Conservation (phyloP, 2,113 vertebrate genomes). For the Alaudala cheleensis region DNA sequence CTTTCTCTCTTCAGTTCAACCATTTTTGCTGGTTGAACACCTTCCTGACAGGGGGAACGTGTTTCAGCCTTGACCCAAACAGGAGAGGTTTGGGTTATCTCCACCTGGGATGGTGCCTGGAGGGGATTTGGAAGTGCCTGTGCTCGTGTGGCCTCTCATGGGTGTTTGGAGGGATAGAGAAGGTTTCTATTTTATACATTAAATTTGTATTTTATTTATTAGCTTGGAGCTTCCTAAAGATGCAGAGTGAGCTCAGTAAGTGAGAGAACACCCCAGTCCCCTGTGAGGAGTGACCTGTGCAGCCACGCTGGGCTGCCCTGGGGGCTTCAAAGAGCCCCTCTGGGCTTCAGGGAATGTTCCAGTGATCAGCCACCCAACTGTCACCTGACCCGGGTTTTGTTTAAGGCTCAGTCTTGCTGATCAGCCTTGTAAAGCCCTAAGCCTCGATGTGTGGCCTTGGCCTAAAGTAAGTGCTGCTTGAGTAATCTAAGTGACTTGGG, state of each 20-base stretch:
- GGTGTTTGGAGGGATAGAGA: neutral
- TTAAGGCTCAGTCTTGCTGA: constrained; percentile 56
- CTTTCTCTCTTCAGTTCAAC: neutral
- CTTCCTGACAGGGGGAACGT: neutral
- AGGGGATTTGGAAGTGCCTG: neutral
- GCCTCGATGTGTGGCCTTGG: constrained; percentile 81
- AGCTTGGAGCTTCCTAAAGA: neutral
- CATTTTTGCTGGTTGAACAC: neutral
- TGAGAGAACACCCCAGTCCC: neutral
- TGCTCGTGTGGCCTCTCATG: accelerated
- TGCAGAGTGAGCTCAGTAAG: neutral
- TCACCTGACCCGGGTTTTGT: constrained; percentile 74
- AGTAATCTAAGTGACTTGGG: constrained; percentile 80
- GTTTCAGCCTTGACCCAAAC: neutral
- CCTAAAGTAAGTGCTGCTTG: constrained; percentile 78
- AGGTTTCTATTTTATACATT: neutral
- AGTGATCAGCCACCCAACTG: constrained; percentile 18
- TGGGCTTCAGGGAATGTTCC: neutral
- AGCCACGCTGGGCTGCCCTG: neutral
- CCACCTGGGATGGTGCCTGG: neutral
- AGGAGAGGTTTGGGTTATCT: neutral
- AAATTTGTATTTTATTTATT: neutral
- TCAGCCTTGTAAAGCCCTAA: constrained; percentile 41
- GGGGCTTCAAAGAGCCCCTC: constrained; percentile 2
- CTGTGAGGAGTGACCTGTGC: neutral